Base-by-base conservation (phyloP, 2,113 vertebrate genomes). In the Aegotheles bennettii region DNA sequence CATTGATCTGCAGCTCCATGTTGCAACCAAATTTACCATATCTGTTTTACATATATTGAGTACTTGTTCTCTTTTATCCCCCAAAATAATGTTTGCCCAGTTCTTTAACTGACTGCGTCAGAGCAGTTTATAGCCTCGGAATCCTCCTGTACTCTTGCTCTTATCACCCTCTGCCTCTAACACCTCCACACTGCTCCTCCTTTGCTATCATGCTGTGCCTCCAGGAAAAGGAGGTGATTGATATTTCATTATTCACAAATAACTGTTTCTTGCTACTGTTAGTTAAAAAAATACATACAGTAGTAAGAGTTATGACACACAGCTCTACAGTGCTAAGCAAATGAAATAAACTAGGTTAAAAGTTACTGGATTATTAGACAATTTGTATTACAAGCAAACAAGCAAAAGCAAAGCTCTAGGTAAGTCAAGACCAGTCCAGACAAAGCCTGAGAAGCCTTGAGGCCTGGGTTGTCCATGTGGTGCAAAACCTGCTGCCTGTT, bases 31-130 rank as follows among this genome's bases (percentile, higher is more conserved):
- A 61, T 57, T 57, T 48, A 38, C 29, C 11, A 1, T 28, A 67
- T 28, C 17, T 7, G 0, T n/a, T 74, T 24, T n/a, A 7, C 8
- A 16, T 1, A 6, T 29, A 36, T 38, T 6, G 20, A 59, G 29
- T 42, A 7, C 3, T 47, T 45, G 13, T 15, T 60, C 10, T 43
- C 56, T 56, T 65, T 87, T 64, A 42, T 17, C 5, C 14, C 33
- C 10, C 56, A 45, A 79, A 65, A 40, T n/a, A 18, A 28, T 14
- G 2, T 48, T 89, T 78, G 2, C 7, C 28, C 17, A 29, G 5
- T 35, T 51, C 31, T 78, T 73, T 43, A 5, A 25, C 7, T 43
- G 6, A 25, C 7, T n/a, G 28, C 43, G 16, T 18, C 4, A 74
- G 24, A 36, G 40, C 31, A 9, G 13, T 45, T 74, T 36, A 36